Evolutionary conservation across 2,797 vertebrate genomes (phyloP), one percentile per base, ranked within the genome.

Genomic region (Sciurus vulgaris): DNA sequence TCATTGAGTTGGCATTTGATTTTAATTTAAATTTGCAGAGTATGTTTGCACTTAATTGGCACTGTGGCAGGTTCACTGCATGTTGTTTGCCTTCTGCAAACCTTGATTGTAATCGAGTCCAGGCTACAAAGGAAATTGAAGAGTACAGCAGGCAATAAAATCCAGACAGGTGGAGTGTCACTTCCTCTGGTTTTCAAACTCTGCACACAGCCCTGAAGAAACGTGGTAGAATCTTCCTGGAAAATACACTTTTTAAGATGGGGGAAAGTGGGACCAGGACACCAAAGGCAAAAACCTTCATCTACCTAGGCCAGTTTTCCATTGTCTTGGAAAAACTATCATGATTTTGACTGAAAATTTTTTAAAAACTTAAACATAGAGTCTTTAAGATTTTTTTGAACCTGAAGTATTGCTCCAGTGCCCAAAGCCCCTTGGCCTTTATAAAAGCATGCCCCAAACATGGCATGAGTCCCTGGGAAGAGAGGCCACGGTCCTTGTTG

Each of bases 21-120:
- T 98, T 98, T 98, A 84, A 97, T 98, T 98, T 98, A 98, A 94
- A 98, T 98, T 98, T 98, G 97, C 95, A 97, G 72, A 89, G 67
- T 98, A 97, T 97, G 91, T 98, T 98, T 97, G 96, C n/a, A 47
- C 92, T 98, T 98, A 98, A 98, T 98, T 98, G 98, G 93, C 98
- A 79, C 44, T 93, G 96, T 97, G 91, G 88, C 79, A 95, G 97
- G 93, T 98, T 95, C 95, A 82, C 92, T 97, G 93, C 11, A 61
- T 88, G 91, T 89, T 97, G 93, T 97, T 96, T 98, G 97, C 98
- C 97, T 98, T 98, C 79, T 95, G 88, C 79, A 89, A 95, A 98
- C 94, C 93, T 97, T 97, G 92, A 97, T 97, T 98, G 77, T 89
- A 96, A 97, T 97, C 30, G 7, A 97, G 92, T 96, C 94, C 73